phyloP scores from a whole-genome alignment of 2,113 vertebrate species.

The Ophthalmolycus amberensis region DNA sequence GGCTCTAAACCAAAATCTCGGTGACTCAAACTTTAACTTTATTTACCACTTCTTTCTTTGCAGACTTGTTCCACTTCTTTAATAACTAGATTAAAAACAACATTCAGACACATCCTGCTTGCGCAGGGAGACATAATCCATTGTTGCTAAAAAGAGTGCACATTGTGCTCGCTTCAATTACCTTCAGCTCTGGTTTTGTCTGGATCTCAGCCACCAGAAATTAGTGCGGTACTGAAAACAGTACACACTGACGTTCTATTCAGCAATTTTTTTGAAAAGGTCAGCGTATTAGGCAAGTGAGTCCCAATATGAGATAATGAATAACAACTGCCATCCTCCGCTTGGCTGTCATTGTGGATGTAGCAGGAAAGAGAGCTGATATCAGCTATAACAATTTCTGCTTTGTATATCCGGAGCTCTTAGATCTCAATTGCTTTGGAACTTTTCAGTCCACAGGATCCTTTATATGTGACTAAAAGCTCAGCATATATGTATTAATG shows the following conservation, averaged over 20 bases:
- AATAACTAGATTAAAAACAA: slow-evolving; percentile 31
- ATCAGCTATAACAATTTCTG: background rate
- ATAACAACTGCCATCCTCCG: background rate
- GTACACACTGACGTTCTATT: background rate
- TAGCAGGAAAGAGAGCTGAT: background rate
- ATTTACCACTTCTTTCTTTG: background rate
- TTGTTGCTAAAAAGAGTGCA: background rate
- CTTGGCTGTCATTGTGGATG: background rate
- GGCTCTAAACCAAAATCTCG: background rate
- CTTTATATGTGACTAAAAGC: background rate
- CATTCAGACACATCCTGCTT: background rate
- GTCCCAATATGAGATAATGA: background rate
- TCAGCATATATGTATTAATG: background rate
- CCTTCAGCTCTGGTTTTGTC: slow-evolving; percentile 12
- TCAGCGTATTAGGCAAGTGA: background rate
- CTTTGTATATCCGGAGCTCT: background rate
- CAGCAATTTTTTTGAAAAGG: slow-evolving; percentile 21
- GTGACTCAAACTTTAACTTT: background rate
- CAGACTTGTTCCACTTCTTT: background rate
- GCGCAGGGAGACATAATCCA: background rate
- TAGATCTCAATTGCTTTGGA: background rate
- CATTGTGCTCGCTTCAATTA: background rate
- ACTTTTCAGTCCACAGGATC: background rate
- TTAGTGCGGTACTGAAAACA: background rate
- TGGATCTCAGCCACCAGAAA: background rate